Base-by-base conservation (phyloP, 2,888 invertebrate genomes). In the Priocnemis perturbator region DNA sequence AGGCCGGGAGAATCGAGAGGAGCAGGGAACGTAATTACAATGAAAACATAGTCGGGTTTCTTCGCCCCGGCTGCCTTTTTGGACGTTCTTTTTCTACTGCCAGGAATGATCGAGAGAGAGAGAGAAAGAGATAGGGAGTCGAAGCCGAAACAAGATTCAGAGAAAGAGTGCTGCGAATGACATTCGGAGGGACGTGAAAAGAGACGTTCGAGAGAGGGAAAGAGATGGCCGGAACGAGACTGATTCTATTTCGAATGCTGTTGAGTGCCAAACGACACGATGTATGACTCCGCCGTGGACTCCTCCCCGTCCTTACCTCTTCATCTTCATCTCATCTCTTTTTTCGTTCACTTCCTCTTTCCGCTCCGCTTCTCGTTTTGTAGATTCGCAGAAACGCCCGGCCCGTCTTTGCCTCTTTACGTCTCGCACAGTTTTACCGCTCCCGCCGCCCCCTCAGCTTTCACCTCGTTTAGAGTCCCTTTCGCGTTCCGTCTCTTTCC, bases 201-300 rank as follows among this genome's bases (percentile, higher is more conserved):
- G 21, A 26, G 26, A 26, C 2, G 26, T 26, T 26, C 5, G 26
- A 23, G 67, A 64, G 59, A 61, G 64, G 68, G 71, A 67, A 73
- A 70, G 63, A 56, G 60, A 58, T 56, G 23, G 20, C 58, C 20
- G 63, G 20, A 64, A 74, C 59, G 62, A 71, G 71, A 79, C 81
- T 73, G 82, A 81, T 84, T 87, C 87, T 87, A 86, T 87, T 87
- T 87, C 83, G 81, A 87, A 87, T 85, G 80, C 82, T 81, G 86
- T 83, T 84, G 87, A 87, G 86, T 85, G 85, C 86, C 87, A 86
- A 87, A 87, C 87, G 87, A 87, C 86, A 85, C 82, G 83, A 78
- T 77, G 79, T 76, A 73, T 70, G 78, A 37, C 17, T 50, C 50
- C 17, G 50, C 19, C 19, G 19, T 17, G 11, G 74, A 71, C 78